Evolutionary conservation across 2,888 invertebrate species (phyloP).

Genomic region (Cantharis lateralis): DNA sequence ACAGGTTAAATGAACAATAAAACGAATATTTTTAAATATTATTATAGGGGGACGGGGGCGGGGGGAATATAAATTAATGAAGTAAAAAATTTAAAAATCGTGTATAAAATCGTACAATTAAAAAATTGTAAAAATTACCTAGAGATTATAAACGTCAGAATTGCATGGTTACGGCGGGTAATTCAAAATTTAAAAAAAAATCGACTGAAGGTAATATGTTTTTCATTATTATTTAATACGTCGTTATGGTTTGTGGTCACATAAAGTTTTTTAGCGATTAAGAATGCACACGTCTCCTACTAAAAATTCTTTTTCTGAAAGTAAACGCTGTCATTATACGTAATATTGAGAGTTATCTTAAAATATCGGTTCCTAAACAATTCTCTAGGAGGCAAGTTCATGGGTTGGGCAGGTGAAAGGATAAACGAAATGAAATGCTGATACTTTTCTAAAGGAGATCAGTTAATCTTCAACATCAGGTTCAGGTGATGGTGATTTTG

Average conservation of each 20-base stretch:
- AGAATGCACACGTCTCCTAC: background rate
- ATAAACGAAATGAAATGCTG: conserved; percentile 51
- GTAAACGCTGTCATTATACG: conserved; percentile 21
- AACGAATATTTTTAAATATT: no score
- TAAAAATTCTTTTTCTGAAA: conserved; percentile 14
- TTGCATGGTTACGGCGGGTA: no score
- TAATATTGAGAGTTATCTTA: conserved; percentile 13
- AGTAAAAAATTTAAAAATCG: no score
- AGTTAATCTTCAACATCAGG: conserved; percentile 43
- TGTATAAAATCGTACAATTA: no score
- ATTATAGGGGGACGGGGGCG: no score
- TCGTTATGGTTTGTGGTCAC: background rate
- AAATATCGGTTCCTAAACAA: background rate
- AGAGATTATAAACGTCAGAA: no score
- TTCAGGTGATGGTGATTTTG: conserved; percentile 45
- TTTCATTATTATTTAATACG: background rate
- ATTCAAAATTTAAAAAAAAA: background rate
- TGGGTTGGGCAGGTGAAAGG: conserved; percentile 53
- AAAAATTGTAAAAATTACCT: no score
- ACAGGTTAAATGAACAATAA: no score
- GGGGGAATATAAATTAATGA: no score
- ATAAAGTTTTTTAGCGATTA: background rate
- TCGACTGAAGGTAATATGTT: background rate
- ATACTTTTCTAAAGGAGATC: conserved; percentile 53
- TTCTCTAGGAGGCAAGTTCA: conserved; percentile 2